Percentiles rank a stretch among this genome's conserved stretches.
phyloP scores from a whole-genome alignment of 2,888 invertebrate genomes.

The Temnothorax ravouxi region DNA sequence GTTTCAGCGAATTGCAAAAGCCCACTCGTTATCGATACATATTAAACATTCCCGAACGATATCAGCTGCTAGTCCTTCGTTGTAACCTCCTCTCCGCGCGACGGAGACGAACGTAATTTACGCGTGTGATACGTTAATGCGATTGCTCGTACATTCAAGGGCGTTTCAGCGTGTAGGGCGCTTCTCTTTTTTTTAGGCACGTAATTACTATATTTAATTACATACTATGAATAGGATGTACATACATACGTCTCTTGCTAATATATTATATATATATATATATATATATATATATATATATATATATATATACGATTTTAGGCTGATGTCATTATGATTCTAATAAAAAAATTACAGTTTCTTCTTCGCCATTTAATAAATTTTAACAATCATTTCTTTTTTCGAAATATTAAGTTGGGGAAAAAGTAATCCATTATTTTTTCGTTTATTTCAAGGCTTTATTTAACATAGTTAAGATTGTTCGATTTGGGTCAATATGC shows the following conservation, averaged over 20 bases:
- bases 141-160: constrained; percentile 11
- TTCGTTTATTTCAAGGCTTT: no score
- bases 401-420: neutral
- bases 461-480: no score
- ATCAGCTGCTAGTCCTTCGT: neutral
- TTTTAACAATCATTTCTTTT: neutral
- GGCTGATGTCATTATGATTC: neutral
- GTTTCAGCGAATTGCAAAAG: constrained; percentile 31
- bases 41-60: constrained; percentile 27
- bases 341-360: neutral
- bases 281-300: no score
- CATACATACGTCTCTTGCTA: neutral
- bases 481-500: no score
- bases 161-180: neutral
- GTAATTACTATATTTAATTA: constrained; percentile 11
- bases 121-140: constrained; percentile 19
- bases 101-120: constrained; percentile 21
- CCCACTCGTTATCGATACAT: constrained; percentile 33
- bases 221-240: neutral
- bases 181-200: neutral
- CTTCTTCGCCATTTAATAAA: neutral
- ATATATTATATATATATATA: no score
- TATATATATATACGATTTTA: no score
- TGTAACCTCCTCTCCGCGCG: neutral
- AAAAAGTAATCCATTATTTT: no score